Conservation (phyloP, 2,888 invertebrate genomes). For the Temnothorax rugatulus region DNA sequence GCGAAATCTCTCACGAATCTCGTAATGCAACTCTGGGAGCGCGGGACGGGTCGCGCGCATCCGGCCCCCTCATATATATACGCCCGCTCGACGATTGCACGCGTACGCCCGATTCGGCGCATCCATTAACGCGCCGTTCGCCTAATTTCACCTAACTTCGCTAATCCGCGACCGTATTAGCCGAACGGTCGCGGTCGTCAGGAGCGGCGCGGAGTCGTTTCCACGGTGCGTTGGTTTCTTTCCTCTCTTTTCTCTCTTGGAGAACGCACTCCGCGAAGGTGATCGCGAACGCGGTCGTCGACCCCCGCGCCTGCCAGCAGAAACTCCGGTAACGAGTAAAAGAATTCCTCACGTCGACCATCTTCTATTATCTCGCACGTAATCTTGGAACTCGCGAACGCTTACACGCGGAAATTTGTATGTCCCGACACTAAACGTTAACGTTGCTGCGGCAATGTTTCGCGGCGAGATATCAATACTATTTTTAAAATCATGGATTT, state of each 20-base stretch:
- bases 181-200: constrained; percentile 25
- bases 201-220: constrained; percentile 21
- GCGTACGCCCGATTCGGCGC: constrained; percentile 71
- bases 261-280: neutral
- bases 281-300: constrained; percentile 31
- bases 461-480: neutral
- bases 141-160: constrained; percentile 60
- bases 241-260: constrained; percentile 22
- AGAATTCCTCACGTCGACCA: constrained; percentile 29
- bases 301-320: constrained; percentile 21
- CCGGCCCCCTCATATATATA: constrained; percentile 54
- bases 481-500: neutral
- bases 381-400: constrained; percentile 27
- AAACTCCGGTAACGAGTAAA: constrained; percentile 40
- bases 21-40: constrained; percentile 74
- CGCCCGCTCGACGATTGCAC: constrained; percentile 67
- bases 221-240: constrained; percentile 19
- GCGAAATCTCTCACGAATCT: constrained; percentile 73
- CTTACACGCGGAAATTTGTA: constrained; percentile 15
- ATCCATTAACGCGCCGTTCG: constrained; percentile 50
- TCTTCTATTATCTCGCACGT: constrained; percentile 36
- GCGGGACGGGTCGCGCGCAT: constrained; percentile 45
- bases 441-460: neutral
- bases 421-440: neutral
- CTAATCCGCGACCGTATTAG: constrained; percentile 66